These are phyloP conservation scores for Heliconius ismenius DNA, from an alignment of 2,888 invertebrate species.

Conservation along the genomic window DNA sequence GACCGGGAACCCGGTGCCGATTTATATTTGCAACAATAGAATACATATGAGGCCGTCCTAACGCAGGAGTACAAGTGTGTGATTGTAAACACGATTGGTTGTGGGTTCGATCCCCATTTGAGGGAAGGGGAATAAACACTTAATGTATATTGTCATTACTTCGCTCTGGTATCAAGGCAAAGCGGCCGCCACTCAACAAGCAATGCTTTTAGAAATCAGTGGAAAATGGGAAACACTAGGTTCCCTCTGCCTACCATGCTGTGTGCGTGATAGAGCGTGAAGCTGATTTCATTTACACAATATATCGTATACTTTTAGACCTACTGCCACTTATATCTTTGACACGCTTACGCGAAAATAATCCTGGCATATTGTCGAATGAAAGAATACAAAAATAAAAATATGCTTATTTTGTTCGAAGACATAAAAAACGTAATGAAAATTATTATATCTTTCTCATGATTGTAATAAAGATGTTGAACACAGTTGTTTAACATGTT, in stretches of 20 bases:
- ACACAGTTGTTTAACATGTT: constrained; percentile 14
- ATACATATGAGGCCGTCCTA: not conserved
- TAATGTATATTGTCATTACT: no score
- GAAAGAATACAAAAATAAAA: constrained; percentile 6
- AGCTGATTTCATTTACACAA: not conserved
- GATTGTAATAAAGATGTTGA: constrained; percentile 19
- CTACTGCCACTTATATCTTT: constrained; percentile 17
- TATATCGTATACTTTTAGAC: constrained; percentile 2
- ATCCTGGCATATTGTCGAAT: not conserved
- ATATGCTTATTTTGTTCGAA: constrained; percentile 6
- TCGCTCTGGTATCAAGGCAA: no score
- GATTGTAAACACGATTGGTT: no score
- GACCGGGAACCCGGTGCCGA: constrained; percentile 28
- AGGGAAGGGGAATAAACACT: no score
- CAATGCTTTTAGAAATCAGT: no score
- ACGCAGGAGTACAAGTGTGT: no score
- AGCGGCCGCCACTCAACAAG: no score
- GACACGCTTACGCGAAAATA: constrained; percentile 21
- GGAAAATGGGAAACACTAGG: no score
- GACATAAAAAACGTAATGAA: not conserved
- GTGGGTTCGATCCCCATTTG: no score
- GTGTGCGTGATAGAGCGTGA: no score
- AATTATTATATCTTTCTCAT: constrained; percentile 11
- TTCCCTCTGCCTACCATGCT: no score
- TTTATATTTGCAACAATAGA: constrained; percentile 39